These are phyloP conservation scores for Standfussiana lucernea DNA, from an alignment of 2,888 invertebrate species.

Conservation along the genomic window DNA sequence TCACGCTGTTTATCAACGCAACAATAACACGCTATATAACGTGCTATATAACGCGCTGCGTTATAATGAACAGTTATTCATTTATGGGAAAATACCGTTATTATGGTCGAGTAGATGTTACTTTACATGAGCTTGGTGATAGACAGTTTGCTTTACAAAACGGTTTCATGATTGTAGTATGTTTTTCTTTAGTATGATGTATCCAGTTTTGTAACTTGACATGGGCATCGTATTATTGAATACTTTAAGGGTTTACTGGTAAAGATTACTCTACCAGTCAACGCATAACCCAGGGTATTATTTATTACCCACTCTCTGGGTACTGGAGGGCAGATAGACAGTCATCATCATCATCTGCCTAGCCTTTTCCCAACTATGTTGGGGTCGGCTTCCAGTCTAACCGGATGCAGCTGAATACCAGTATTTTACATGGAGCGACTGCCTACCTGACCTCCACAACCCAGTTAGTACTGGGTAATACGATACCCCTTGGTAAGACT, in stretches of 20 bases:
- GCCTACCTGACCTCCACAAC: too few relatives aligned
- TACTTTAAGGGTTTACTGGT: too few relatives aligned
- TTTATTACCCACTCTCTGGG: background rate
- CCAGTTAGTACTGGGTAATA: too few relatives aligned
- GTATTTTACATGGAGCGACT: too few relatives aligned
- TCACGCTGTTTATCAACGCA: constrained; percentile 42
- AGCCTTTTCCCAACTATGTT: too few relatives aligned
- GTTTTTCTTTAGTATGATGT: background rate
- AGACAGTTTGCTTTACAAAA: background rate
- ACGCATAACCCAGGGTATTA: too few relatives aligned
- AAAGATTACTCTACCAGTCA: background rate
- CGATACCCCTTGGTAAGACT: too few relatives aligned
- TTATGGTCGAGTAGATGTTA: background rate
- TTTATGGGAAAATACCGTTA: constrained; percentile 28
- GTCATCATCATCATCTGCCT: too few relatives aligned
- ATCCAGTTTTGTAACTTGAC: background rate
- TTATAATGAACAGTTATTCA: constrained; percentile 29
- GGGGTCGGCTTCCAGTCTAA: too few relatives aligned
- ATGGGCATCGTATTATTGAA: background rate
- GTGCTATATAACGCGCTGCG: background rate
- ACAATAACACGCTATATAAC: constrained; percentile 26
- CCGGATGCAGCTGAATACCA: too few relatives aligned
- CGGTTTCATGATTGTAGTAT: background rate
- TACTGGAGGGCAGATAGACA: background rate
- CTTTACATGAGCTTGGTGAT: background rate